Evolutionary conservation across 2,888 invertebrate species (phyloP).

Genomic region (Calameuta filiformis): DNA sequence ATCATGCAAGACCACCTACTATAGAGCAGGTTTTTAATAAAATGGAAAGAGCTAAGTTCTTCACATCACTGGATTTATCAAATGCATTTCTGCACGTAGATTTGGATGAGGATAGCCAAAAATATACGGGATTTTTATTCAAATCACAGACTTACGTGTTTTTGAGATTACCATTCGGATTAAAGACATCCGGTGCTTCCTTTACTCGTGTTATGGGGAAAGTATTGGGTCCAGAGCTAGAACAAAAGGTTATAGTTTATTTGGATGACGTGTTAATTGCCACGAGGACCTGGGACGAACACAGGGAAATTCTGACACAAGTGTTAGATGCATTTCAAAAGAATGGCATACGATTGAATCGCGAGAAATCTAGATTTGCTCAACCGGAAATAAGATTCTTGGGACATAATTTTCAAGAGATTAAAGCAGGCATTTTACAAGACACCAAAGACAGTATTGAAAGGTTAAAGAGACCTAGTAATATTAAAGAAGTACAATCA

Average conservation of each 20-base stretch:
- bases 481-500: slow-evolving; percentile 9
- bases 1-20: slow-evolving; percentile 16
- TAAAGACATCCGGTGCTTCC: not conserved
- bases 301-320: not conserved
- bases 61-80: slow-evolving; percentile 26
- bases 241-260: not conserved
- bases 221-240: too few relatives aligned
- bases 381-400: not conserved
- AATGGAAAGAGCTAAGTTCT: slow-evolving; percentile 10
- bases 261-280: slow-evolving; percentile 5
- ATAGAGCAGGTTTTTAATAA: too few relatives aligned
- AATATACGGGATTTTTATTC: slow-evolving; percentile 32
- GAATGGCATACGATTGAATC: not conserved
- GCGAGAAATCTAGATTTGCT: not conserved
- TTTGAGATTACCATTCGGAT: slow-evolving; percentile 26
- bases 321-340: not conserved
- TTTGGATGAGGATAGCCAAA: slow-evolving; percentile 11
- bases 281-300: not conserved
- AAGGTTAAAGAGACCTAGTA: slow-evolving; percentile 4
- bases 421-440: not conserved
- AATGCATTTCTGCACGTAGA: slow-evolving; percentile 30
- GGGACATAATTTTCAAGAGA: slow-evolving; percentile 8
- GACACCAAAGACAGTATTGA: slow-evolving; percentile 5
- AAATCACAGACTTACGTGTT: slow-evolving; percentile 24
- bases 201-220: not conserved